Conservation (phyloP, 1,140 invertebrate genomes). For the Leptinotarsa undecemlineata region DNA sequence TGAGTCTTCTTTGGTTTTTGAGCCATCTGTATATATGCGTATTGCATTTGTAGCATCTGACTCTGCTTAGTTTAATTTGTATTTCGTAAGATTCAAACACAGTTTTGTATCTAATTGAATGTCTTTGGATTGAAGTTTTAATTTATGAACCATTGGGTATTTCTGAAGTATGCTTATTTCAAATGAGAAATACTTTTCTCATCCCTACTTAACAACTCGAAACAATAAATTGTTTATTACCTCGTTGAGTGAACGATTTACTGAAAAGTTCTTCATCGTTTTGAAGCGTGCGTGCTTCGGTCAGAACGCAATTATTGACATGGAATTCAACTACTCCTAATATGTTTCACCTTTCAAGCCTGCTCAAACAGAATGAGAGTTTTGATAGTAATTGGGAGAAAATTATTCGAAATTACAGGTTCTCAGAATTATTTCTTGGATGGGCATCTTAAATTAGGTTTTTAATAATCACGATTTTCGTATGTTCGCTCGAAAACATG, state of each 20-base stretch:
- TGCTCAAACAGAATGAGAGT: slow-evolving; percentile 9
- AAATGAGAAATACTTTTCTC: background rate
- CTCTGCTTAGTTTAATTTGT: too few species aligned
- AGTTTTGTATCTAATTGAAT: too few species aligned
- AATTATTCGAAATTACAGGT: slow-evolving; percentile 11
- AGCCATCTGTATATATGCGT: too few species aligned
- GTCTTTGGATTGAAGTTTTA: too few species aligned
- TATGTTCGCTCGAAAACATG: background rate
- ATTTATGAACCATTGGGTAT: background rate
- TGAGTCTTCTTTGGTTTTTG: too few species aligned
- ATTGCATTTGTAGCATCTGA: too few species aligned
- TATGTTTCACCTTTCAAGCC: background rate
- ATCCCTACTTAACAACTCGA: too few species aligned
- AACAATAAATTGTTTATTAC: too few species aligned
- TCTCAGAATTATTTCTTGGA: background rate
- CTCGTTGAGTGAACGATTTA: background rate
- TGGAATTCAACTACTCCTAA: slow-evolving; percentile 2
- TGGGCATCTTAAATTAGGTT: background rate
- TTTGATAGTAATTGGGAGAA: slow-evolving; percentile 8
- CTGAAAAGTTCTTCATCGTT: background rate
- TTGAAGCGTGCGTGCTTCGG: background rate
- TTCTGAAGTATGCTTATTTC: background rate
- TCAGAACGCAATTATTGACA: background rate
- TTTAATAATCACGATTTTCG: slow-evolving; percentile 11
- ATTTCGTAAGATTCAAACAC: too few species aligned